These are phyloP conservation scores for Dryas iulia DNA, from an alignment of 1,140 invertebrate genomes.

Conservation along the genomic window DNA sequence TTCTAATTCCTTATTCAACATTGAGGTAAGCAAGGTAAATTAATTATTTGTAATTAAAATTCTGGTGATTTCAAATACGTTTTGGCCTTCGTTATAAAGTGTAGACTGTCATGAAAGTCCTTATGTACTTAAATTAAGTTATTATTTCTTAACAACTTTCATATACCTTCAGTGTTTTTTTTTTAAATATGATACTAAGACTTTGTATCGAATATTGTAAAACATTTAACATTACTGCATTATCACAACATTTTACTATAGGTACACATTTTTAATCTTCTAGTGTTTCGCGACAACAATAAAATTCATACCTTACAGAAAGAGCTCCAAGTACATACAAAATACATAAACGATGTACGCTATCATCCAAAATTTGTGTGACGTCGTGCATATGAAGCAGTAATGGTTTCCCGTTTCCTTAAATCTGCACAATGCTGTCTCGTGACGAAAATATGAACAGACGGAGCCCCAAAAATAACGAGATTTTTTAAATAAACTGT, in stretches of 20 bases:
- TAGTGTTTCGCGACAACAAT: neutral
- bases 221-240: neutral
- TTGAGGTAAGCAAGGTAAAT: too few relatives aligned
- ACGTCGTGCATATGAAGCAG: slow-evolving; percentile 57
- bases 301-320: neutral
- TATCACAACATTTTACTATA: neutral
- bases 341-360: slow-evolving; percentile 17
- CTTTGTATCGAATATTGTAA: too few relatives aligned
- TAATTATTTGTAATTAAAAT: too few relatives aligned
- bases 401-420: slow-evolving; percentile 75
- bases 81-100: too few relatives aligned
- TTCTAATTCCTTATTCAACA: too few relatives aligned
- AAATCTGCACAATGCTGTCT: slow-evolving; percentile 55
- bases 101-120: too few relatives aligned
- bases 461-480: slow-evolving; percentile 42
- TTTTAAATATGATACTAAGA: too few relatives aligned
- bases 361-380: slow-evolving; percentile 51
- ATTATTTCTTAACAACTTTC: too few relatives aligned
- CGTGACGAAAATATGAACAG: slow-evolving; percentile 63
- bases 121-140: too few relatives aligned
- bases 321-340: neutral
- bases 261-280: neutral
- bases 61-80: too few relatives aligned
- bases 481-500: slow-evolving; percentile 32
- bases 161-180: too few relatives aligned